Percentiles rank a stretch among this genome's conserved stretches.
Conservation (phyloP, 1,140 invertebrate species). For the Magallana ariakensis region DNA sequence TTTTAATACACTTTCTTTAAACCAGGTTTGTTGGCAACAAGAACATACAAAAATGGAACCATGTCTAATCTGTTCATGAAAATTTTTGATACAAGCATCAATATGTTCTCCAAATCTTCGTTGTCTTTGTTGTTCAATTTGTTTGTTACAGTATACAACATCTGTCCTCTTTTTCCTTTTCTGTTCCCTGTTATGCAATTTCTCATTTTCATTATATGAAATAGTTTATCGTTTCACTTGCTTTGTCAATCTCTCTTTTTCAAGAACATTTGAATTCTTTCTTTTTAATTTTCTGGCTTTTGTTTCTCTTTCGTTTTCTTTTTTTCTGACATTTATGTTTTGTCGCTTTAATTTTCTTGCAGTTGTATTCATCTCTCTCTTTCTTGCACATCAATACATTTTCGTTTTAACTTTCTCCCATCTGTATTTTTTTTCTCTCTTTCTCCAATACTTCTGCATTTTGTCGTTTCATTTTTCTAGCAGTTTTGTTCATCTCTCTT, state of each 20-base stretch:
- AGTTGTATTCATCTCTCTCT: neutral
- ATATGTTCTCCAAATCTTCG: neutral
- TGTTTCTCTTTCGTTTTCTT: neutral
- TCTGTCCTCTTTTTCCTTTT: neutral
- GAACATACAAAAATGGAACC: slow-evolving; percentile 46
- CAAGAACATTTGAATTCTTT: neutral
- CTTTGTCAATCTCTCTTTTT: slow-evolving; percentile 29
- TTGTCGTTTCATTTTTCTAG: slow-evolving; percentile 44
- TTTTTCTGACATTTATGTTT: neutral
- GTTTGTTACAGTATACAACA: neutral
- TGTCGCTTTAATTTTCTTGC: neutral
- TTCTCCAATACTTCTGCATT: neutral
- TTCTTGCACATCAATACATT: neutral
- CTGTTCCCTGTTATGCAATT: slow-evolving; percentile 1
- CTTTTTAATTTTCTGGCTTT: neutral
- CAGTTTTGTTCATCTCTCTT: neutral
- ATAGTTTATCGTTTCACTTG: neutral
- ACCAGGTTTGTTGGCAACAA: slow-evolving; percentile 44
- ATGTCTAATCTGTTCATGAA: slow-evolving; percentile 24
- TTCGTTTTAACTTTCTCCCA: neutral
- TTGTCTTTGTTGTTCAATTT: slow-evolving; percentile 14
- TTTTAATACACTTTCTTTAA: slow-evolving; percentile 5
- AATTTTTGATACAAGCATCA: slow-evolving; percentile 22
- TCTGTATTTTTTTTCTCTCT: neutral
- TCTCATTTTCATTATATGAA: neutral